Percentiles rank a stretch among this genome's conserved stretches.
phyloP scores from a whole-genome alignment of 1,140 invertebrate genomes.

The Hylaeus volcanicus region DNA sequence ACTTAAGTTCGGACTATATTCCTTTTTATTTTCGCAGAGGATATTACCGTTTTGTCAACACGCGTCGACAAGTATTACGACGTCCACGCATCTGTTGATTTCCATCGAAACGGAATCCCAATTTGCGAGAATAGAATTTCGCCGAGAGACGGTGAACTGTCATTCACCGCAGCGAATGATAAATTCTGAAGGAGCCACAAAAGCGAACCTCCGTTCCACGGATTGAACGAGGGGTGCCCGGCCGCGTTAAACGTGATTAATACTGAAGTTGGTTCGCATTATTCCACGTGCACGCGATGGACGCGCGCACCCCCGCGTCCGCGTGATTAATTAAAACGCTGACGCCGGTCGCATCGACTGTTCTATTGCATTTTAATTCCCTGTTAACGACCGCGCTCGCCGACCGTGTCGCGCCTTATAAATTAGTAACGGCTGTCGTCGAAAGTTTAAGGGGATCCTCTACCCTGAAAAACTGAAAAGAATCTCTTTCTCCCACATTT shows the following conservation, averaged over 20 bases:
- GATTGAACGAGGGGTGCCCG: neutral
- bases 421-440: neutral
- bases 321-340: constrained; percentile 31
- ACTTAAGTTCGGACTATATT: no score
- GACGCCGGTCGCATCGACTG: neutral
- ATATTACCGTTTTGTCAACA: no score
- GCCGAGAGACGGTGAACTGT: neutral
- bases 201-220: constrained; percentile 5
- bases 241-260: constrained; percentile 39
- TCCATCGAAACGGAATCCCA: neutral
- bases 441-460: neutral
- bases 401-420: constrained; percentile 13
- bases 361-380: constrained; percentile 37
- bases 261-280: constrained; percentile 1
- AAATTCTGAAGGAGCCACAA: constrained; percentile 33
- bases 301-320: neutral
- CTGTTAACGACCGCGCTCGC: constrained; percentile 20
- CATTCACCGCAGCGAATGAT: constrained; percentile 13
- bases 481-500: no score
- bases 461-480: no score
- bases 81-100: neutral
- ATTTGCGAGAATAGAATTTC: neutral
- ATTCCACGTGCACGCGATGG: constrained; percentile 13
- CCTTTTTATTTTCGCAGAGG: no score
- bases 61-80: no score